Evolutionary conservation across 1,140 invertebrate genomes (phyloP), one percentile per base, ranked within the genome.

Genomic region (Tetragnatha versicolor): DNA sequence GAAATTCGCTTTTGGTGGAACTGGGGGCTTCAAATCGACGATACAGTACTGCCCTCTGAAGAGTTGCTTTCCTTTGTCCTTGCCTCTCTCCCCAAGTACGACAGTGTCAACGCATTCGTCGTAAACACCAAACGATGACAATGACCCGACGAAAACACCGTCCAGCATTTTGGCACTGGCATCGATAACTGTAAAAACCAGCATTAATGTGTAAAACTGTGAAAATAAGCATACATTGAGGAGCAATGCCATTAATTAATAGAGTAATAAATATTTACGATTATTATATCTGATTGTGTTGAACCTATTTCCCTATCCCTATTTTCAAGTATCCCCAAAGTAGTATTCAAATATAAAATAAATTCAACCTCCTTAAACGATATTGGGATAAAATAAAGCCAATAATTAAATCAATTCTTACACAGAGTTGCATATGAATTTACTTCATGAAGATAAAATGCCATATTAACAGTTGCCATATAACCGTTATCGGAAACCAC

Each of bases 91-190:
- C 5, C 66, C 45, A 0, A 9, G 31, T 0, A 33, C 81, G 42
- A 73, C 27, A 7, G 80, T 70, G 29, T 76, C 58, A 0, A 82
- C 35, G 31, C 82, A 83, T 53, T 82, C 68, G 39, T 81, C 70
- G 37, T 81, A 82, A 20, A 70, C 63, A 9, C 82, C 82, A 39
- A 83, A 81, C 27, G 80, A 61, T 7, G 76, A 79, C 39, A 82
- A 20, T 9, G 76, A 63, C 25, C 81, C 82, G 20, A 76, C 70
- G 1, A 83, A 37, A 3, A 83, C 47, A n/a, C 82, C 83, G n/a
- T 79, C 79, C 22, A 82, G 70, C 2, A 82, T 81, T 58, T 83
- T 83, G 12, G 72, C 82, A 35, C 73, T 81, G 1, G 81, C 70
- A 61, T 83, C 83, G 12, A 83, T 39, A 72, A 83, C 82, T 83